Base-by-base conservation (phyloP, 2,888 invertebrate species). In the Agonopterix heracliana region DNA sequence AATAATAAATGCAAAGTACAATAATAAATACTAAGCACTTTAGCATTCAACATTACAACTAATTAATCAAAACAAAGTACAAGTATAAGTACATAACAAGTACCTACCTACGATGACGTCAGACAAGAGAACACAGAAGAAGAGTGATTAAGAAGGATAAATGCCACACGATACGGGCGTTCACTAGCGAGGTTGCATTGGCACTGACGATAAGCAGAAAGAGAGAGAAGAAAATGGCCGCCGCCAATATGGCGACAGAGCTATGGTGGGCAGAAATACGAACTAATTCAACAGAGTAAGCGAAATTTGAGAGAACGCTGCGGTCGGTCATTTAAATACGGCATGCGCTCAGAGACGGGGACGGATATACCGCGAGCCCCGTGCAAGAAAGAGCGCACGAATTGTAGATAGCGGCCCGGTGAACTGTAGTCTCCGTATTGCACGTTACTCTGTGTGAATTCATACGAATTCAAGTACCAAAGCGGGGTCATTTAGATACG, bases 161-260 rank as follows among this genome's bases (percentile, higher is more conserved):
- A 63, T 56, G 56, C 50, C 10, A 56, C 64, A 67, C 72, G 54
- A 66, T 54, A 74, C 87, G 67, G 61, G 72, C 67, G 64, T 54
- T 60, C 77, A 48, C 62, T 63, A 56, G 55, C 79, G 67, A 80
- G 78, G 68, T 63, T 68, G 57, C 66, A 60, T 56, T 68, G 54
- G 67, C 68, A 88, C 87, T 87, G 78, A 74, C 74, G 70, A 60
- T 63, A 57, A 73, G 74, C 70, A 76, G 80, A 79, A 75, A 71
- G 77, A 82, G 75, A 78, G 81, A 85, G 87, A 88, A 87, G 84
- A 86, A 87, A 85, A 87, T 86, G 85, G 87, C 85, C 60, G 79
- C 66, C 75, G 57, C 57, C 53, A 62, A 58, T 51, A 59, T 64
- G 56, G 73, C 81, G 74, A 64, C 79, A 63, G 59, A 59, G 60